These are phyloP conservation scores for Cuniculus paca DNA, from an alignment of 2,797 vertebrate genomes.

Conservation along the genomic window DNA sequence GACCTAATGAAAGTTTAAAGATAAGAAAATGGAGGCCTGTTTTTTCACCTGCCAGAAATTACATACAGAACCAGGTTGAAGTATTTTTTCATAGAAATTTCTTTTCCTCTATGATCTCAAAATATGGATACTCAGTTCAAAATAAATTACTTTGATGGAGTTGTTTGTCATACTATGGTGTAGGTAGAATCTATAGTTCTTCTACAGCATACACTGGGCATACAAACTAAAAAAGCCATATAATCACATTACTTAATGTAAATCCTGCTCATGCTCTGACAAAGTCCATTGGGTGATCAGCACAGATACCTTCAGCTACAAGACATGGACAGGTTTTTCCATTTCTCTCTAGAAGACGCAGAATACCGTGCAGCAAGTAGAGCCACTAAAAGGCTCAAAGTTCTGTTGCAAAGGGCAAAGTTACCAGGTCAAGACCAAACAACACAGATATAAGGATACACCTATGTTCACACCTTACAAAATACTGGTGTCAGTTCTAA, in stretches of 20 bases:
- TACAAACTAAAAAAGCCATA: neutral
- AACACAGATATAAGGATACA: neutral
- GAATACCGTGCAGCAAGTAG: neutral
- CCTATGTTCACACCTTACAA: neutral
- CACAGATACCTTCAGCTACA: neutral
- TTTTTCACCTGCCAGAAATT: neutral
- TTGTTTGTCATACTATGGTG: neutral
- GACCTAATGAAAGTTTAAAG: neutral
- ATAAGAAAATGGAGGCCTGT: neutral
- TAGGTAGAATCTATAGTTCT: neutral
- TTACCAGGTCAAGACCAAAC: neutral
- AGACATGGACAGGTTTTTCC: neutral
- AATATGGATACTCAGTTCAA: neutral
- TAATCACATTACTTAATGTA: neutral
- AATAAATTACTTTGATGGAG: neutral
- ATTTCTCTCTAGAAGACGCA: neutral
- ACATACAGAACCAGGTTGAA: neutral
- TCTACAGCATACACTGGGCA: neutral
- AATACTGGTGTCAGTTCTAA: neutral
- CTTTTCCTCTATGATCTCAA: neutral
- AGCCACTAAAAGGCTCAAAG: neutral
- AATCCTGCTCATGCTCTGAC: neutral
- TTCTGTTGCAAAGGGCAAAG: neutral
- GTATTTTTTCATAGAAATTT: neutral
- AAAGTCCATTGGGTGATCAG: neutral